These are phyloP conservation scores for Pristiophorus japonicus DNA, from an alignment of 2,113 vertebrate genomes.

Conservation along the genomic window DNA sequence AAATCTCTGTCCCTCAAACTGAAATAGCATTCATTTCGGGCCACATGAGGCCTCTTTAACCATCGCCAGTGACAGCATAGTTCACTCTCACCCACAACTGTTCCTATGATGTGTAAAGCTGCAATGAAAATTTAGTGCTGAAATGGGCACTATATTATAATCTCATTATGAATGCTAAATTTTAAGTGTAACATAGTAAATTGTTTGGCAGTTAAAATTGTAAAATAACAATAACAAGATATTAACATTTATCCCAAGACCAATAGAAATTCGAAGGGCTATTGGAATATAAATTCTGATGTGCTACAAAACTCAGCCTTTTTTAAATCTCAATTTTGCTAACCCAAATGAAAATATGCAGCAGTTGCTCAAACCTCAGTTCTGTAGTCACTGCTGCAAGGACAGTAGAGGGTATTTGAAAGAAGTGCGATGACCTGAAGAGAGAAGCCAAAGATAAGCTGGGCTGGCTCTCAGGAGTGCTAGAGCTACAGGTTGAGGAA, in stretches of 20 bases:
- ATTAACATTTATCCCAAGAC: neutral
- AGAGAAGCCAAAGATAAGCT: slow-evolving; percentile 25
- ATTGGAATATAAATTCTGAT: neutral
- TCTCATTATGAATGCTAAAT: neutral
- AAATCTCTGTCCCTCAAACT: slow-evolving; percentile 29
- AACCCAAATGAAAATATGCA: neutral
- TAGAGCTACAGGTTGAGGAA: slow-evolving; percentile 30
- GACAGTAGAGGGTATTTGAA: neutral
- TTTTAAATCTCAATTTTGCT: neutral
- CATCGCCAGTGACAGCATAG: neutral
- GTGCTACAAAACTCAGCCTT: neutral
- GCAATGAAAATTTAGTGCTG: slow-evolving; percentile 29
- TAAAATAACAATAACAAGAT: neutral
- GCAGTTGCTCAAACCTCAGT: neutral
- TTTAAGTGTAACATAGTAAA: neutral
- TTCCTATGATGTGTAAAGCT: slow-evolving; percentile 1
- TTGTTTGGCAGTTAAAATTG: neutral
- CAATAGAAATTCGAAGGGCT: neutral
- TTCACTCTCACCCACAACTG: neutral
- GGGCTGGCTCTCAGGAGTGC: neutral
- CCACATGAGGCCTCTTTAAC: slow-evolving; percentile 20
- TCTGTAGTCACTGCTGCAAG: neutral
- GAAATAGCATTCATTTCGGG: slow-evolving; percentile 17
- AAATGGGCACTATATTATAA: neutral
- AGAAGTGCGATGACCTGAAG: slow-evolving; percentile 32